These are phyloP conservation scores for Pogonocichla stellata DNA, from an alignment of 2,113 vertebrate species.

Conservation along the genomic window DNA sequence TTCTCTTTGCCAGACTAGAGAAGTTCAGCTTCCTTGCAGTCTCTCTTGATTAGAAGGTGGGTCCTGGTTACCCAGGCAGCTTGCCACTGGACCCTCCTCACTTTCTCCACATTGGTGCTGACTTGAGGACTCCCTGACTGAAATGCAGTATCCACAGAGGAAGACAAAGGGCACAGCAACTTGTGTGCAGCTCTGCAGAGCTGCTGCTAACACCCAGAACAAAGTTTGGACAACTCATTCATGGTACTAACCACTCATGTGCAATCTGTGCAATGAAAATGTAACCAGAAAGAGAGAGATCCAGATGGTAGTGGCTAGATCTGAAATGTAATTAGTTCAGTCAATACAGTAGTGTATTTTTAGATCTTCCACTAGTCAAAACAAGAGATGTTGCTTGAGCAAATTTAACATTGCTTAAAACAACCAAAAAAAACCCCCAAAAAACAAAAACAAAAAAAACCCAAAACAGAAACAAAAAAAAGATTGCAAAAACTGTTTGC, in stretches of 20 bases:
- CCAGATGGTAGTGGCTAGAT: conserved; percentile 49
- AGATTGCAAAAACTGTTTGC: conserved; percentile 49
- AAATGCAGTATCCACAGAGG: accelerated
- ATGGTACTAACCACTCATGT: conserved; percentile 9
- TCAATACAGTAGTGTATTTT: conserved; percentile 54
- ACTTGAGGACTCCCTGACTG: neutral
- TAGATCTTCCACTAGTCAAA: conserved; percentile 48
- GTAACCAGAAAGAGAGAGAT: conserved; percentile 32
- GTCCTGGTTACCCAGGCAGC: neutral
- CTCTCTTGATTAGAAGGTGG: neutral
- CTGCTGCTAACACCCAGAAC: conserved; percentile 25
- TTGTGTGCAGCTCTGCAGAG: neutral
- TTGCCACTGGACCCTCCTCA: neutral
- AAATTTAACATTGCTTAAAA: conserved; percentile 44
- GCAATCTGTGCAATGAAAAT: conserved; percentile 39
- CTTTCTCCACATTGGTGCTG: neutral
- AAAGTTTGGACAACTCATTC: conserved; percentile 20
- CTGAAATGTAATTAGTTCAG: conserved; percentile 39
- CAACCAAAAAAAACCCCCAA: neutral
- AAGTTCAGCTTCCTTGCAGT: neutral
- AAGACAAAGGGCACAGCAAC: neutral
- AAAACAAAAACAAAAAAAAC: no score
- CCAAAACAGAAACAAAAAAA: neutral
- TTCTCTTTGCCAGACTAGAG: neutral
- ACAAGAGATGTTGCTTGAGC: conserved; percentile 61